These are phyloP conservation scores for Nannospalax galili DNA, from an alignment of 2,113 vertebrate species.

Conservation along the genomic window DNA sequence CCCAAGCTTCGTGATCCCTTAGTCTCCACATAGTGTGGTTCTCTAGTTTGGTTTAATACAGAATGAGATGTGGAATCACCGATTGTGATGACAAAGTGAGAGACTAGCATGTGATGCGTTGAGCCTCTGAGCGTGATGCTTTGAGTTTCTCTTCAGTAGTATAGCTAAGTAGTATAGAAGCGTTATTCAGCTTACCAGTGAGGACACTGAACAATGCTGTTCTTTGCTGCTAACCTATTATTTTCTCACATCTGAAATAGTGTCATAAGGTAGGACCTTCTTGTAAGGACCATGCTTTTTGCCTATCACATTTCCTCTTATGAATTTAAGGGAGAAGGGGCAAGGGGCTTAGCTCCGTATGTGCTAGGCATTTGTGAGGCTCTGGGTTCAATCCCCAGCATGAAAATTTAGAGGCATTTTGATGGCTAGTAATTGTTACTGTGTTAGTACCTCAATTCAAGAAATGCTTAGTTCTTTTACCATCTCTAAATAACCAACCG, in stretches of 20 bases:
- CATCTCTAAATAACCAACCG: not conserved
- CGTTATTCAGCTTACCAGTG: not conserved
- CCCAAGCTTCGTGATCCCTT: not conserved
- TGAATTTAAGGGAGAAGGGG: not conserved
- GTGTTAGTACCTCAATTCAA: conserved; percentile 24
- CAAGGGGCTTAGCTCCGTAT: not conserved
- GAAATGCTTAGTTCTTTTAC: not conserved
- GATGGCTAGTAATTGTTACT: not conserved
- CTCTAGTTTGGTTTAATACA: not conserved
- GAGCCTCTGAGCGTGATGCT: not conserved
- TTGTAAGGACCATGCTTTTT: not conserved
- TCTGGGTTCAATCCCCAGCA: not conserved
- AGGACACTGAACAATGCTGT: not conserved
- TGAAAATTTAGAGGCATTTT: not conserved
- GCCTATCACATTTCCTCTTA: not conserved
- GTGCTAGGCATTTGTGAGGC: not conserved
- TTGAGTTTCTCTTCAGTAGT: not conserved
- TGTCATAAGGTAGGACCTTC: not conserved
- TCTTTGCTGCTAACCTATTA: not conserved
- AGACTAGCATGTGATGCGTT: not conserved
- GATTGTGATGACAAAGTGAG: not conserved
- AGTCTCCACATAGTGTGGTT: not conserved
- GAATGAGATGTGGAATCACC: not conserved
- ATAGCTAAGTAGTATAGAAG: not conserved
- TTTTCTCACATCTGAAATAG: conserved; percentile 13